Evolutionary conservation across 1,140 invertebrate genomes (phyloP).

Genomic region (Nebria ingens): DNA sequence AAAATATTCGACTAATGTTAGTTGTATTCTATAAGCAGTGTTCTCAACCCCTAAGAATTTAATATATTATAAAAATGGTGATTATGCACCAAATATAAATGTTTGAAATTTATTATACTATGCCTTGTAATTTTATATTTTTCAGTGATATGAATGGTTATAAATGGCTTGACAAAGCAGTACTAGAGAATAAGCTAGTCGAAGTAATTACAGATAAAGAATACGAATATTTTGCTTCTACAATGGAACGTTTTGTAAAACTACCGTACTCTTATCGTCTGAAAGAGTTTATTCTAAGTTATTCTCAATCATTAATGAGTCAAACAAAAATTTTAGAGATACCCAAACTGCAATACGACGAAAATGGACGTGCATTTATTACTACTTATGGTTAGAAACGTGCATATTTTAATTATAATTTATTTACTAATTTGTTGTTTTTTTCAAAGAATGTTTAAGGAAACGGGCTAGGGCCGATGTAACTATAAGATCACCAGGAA

Average conservation of each 20-base stretch:
- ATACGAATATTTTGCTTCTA: conserved; percentile 61
- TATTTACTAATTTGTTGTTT: conserved; percentile 4
- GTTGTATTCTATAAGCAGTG: no score
- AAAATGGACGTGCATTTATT: conserved; percentile 54
- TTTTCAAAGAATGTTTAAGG: conserved; percentile 58
- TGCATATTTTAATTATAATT: neutral
- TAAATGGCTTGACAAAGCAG: conserved; percentile 56
- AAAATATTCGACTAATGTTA: no score
- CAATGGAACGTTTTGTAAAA: conserved; percentile 57
- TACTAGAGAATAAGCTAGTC: conserved; percentile 54
- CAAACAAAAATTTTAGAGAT: conserved; percentile 43
- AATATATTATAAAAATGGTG: neutral
- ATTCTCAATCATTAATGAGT: conserved; percentile 43
- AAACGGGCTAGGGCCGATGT: conserved; percentile 60
- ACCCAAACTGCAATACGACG: conserved; percentile 54
- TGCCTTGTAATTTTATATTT: conserved; percentile 18
- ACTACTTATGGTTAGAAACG: conserved; percentile 47
- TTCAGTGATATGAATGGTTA: conserved; percentile 43
- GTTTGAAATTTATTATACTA: conserved; percentile 8
- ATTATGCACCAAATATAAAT: neutral
- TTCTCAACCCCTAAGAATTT: conserved; percentile 13
- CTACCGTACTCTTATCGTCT: conserved; percentile 58
- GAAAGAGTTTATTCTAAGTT: conserved; percentile 63
- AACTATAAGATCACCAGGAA: conserved; percentile 60
- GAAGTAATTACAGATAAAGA: conserved; percentile 61